phyloP scores from a whole-genome alignment of 2,797 vertebrate genomes.

The Crenichthys baileyi region DNA sequence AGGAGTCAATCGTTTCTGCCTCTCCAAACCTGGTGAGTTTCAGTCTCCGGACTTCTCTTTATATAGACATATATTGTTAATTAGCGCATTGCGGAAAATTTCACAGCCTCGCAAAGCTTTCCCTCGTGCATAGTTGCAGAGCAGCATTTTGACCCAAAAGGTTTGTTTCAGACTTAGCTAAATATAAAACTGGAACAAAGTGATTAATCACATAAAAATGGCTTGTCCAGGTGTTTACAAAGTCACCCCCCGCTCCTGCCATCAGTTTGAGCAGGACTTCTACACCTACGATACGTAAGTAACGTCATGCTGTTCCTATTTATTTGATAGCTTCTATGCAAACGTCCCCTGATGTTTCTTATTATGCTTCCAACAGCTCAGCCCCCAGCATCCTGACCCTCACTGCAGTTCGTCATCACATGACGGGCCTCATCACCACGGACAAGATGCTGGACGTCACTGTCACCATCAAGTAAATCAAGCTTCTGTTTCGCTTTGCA shows the following conservation, averaged over 20 bases:
- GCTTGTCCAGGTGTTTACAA: constrained; percentile 92
- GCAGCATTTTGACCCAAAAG: constrained; percentile 42
- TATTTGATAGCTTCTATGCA: background rate
- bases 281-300: constrained; percentile 98
- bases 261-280: constrained; percentile 96
- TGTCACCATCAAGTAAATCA: constrained; percentile 92
- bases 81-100: constrained; percentile 48
- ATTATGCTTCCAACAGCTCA: constrained; percentile 79
- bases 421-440: constrained; percentile 92
- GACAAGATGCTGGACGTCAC: constrained; percentile 96
- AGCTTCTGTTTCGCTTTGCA: background rate
- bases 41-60: constrained; percentile 34
- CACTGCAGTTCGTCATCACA: constrained; percentile 95
- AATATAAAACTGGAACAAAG: constrained; percentile 59
- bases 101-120: constrained; percentile 17
- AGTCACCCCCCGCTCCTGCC: constrained; percentile 97
- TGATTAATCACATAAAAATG: constrained; percentile 62
- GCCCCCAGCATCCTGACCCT: constrained; percentile 95
- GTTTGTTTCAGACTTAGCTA: constrained; percentile 46
- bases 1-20: constrained; percentile 97
- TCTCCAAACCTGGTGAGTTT: constrained; percentile 93
- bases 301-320: background rate
- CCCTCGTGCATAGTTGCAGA: constrained; percentile 39
- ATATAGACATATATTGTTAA: constrained; percentile 44
- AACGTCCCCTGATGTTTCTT: background rate